A percentile compares a stretch with the other conserved stretches of the same genome.
These are phyloP conservation scores for Catocala nupta DNA, from an alignment of 2,888 invertebrate species.

Conservation along the genomic window DNA sequence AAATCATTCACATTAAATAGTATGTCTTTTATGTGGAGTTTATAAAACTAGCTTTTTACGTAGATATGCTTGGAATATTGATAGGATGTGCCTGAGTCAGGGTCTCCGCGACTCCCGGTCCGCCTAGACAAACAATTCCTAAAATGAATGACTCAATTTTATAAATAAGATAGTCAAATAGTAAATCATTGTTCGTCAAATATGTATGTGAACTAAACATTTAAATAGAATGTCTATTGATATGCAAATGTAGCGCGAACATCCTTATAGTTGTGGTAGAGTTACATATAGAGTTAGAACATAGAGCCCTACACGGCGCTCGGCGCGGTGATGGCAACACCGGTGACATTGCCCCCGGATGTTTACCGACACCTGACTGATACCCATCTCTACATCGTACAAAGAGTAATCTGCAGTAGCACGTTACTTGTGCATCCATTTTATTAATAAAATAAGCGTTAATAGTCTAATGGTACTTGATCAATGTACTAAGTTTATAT, in stretches of 20 bases:
- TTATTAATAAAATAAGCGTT: too few species aligned
- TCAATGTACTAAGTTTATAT: too few species aligned
- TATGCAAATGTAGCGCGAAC: conserved; percentile 38
- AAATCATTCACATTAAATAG: too few species aligned
- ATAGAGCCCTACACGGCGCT: conserved; percentile 27
- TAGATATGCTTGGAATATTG: too few species aligned
- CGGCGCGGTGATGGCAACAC: conserved; percentile 24
- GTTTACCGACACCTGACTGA: conserved; percentile 23
- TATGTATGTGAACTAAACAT: conserved; percentile 24
- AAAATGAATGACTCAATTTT: background rate
- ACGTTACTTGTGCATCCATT: too few species aligned
- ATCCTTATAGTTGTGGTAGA: conserved; percentile 22
- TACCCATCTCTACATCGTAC: background rate
- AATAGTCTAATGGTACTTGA: too few species aligned
- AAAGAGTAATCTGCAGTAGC: too few species aligned
- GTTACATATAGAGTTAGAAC: conserved; percentile 29
- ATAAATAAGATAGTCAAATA: conserved; percentile 1
- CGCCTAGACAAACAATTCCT: background rate
- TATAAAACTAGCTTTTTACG: too few species aligned
- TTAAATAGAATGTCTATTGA: conserved; percentile 54
- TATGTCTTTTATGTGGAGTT: too few species aligned
- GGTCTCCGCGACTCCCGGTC: too few species aligned
- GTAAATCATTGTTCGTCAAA: conserved; percentile 35
- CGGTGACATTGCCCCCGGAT: conserved; percentile 51
- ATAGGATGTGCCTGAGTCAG: too few species aligned